phyloP scores from a whole-genome alignment of 2,888 invertebrate species.

The Strigamia crassipes region DNA sequence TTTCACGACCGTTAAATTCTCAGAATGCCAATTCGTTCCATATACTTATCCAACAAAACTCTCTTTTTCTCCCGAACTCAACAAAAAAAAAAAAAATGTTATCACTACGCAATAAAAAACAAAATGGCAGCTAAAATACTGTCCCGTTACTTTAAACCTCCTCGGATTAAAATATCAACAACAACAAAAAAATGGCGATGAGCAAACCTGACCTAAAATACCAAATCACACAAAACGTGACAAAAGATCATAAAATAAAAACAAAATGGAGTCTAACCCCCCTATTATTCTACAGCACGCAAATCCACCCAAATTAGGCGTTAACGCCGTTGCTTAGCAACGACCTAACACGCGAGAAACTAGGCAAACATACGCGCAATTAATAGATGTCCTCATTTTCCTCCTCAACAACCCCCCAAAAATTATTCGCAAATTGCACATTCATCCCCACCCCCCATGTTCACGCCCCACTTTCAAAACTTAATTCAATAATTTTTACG shows the following conservation, averaged over 20 bases:
- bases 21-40: constrained; percentile 27
- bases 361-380: constrained; percentile 1
- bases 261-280: constrained; percentile 23
- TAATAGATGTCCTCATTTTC: not conserved
- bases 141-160: not conserved
- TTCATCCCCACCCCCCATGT: not conserved
- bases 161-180: not conserved
- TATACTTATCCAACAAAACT: not conserved
- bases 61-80: not conserved
- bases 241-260: not conserved
- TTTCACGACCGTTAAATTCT: constrained; percentile 27
- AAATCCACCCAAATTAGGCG: constrained; percentile 13
- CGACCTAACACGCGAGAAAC: not conserved
- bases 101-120: not conserved
- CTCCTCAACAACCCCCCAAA: not conserved
- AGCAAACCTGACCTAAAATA: constrained; percentile 14
- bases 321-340: constrained; percentile 1
- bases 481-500: too few species aligned
- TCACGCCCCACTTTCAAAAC: not conserved
- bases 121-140: not conserved
- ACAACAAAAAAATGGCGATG: not conserved
- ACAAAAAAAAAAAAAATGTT: not conserved
- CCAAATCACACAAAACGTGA: not conserved
- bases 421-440: not conserved
- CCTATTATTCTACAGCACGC: not conserved